Evolutionary conservation across 1,140 invertebrate species (phyloP).

Genomic region (Coptotermes formosanus): DNA sequence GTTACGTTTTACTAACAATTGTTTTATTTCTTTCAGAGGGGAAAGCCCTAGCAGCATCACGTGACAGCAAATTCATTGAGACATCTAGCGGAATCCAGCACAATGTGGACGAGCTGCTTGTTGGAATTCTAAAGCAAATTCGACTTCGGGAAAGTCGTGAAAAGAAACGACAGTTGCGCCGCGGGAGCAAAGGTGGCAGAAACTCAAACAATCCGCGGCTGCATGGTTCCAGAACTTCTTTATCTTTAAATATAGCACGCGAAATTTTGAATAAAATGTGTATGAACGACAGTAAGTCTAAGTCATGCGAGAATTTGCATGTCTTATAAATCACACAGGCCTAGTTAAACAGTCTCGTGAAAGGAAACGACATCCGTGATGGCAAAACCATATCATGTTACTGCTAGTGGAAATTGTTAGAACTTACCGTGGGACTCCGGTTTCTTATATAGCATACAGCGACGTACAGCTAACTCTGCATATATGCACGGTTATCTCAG

Average conservation of each 20-base stretch:
- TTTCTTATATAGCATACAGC: too few relatives aligned
- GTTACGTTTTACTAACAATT: neutral
- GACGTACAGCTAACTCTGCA: too few relatives aligned
- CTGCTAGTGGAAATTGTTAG: too few relatives aligned
- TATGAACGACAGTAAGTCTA: conserved; percentile 82
- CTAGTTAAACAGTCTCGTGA: too few relatives aligned
- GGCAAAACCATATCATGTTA: too few relatives aligned
- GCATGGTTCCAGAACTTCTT: conserved; percentile 64
- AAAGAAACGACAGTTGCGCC: conserved; percentile 55
- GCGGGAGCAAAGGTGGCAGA: conserved; percentile 46
- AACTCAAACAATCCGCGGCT: conserved; percentile 54
- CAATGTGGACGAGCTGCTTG: conserved; percentile 86
- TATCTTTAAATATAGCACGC: conserved; percentile 70
- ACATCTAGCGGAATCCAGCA: conserved; percentile 88
- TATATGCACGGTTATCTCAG: too few relatives aligned
- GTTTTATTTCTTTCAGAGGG: conserved; percentile 65
- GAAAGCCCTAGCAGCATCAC: conserved; percentile 77
- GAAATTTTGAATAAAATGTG: conserved; percentile 84
- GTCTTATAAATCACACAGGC: conserved; percentile 62
- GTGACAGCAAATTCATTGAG: conserved; percentile 90
- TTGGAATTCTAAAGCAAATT: conserved; percentile 84
- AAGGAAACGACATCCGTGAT: too few relatives aligned
- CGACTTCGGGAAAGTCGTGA: conserved; percentile 70
- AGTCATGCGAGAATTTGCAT: conserved; percentile 88
- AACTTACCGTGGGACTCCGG: too few relatives aligned